Evolutionary conservation across 2,797 vertebrate species (phyloP), one percentile per base, ranked within the genome.

Genomic region (Agapornis canus): DNA sequence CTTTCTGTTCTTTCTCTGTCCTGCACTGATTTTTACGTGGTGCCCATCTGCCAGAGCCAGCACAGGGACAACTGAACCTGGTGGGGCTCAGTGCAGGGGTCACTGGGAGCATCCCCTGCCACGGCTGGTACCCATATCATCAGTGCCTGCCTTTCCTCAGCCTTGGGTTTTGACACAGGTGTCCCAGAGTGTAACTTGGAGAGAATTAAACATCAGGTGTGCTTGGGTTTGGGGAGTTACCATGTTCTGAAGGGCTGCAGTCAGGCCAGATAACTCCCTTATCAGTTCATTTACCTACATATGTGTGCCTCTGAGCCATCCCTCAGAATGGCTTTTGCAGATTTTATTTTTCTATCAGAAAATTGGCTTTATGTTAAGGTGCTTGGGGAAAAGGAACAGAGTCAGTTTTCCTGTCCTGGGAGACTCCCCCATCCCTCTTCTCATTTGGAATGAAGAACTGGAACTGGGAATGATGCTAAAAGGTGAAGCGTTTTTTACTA

Each of bases 41-140:
- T 76, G 27, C 25, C 43, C 48, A 20, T 43, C 31, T 43, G 10
- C 3, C 4, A 20, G 56, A 66, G 9, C 14, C 17, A 69, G 23
- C 21, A 52, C 52, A 49, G 47, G 31, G 56, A 45, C 7, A 57
- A 21, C 2, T 19, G 45, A 56, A 13, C 25, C 17, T 61, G 80
- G 7, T 3, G 19, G 21, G 59, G 12, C 37, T 82, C 42, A 4
- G 27, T 5, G 21, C 37, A 26, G 63, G 37, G 39, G 18, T 31
- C 57, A 13, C 51, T 5, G 8, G 8, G 43, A 78, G 21, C 8
- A 42, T 70, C 84, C 56, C 39, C 26, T n/a, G 72, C 39, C 61
- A 48, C 1, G 1, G 10, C n/a, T 57, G 56, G 40, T 23, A 37
- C 60, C 0, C 0, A 6, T 13, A 12, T 47, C 48, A 22, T 18